Conservation (phyloP, 2,113 vertebrate genomes). For the Oplegnathus fasciatus region DNA sequence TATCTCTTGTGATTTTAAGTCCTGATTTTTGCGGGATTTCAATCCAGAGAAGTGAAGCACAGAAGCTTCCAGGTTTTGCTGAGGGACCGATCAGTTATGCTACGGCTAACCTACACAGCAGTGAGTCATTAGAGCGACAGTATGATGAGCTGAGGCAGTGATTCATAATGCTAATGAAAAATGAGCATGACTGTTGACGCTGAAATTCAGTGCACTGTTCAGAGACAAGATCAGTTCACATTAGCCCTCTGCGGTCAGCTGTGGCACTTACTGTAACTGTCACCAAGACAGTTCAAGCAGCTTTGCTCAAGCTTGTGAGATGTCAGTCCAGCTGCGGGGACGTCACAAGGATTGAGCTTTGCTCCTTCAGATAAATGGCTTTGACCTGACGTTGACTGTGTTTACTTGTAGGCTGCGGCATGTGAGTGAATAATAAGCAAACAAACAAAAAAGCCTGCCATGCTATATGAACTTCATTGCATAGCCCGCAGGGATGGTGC, state of each 20-base stretch:
- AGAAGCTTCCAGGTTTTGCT: constrained; percentile 26
- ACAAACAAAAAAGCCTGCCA: constrained; percentile 44
- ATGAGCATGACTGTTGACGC: constrained; percentile 62
- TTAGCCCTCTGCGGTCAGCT: constrained; percentile 54
- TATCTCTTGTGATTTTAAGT: constrained; percentile 12
- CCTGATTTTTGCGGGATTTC: neutral
- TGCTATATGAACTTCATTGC: neutral
- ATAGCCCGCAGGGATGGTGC: neutral
- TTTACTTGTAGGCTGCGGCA: constrained; percentile 43
- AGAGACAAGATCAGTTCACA: constrained; percentile 62
- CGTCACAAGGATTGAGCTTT: constrained; percentile 36
- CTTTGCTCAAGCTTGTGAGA: constrained; percentile 66
- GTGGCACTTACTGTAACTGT: constrained; percentile 58
- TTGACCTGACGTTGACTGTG: constrained; percentile 60
- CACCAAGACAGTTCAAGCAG: constrained; percentile 62
- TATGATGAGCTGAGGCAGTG: constrained; percentile 47
- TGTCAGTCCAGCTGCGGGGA: constrained; percentile 43
- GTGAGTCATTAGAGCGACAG: constrained; percentile 59
- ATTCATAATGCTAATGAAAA: constrained; percentile 70
- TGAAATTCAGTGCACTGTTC: constrained; percentile 45
- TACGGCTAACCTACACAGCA: constrained; percentile 49
- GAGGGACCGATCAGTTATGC: constrained; percentile 30
- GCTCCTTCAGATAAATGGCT: constrained; percentile 58
- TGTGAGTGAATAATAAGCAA: constrained; percentile 40
- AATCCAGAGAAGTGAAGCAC: neutral